Evolutionary conservation across 1,140 invertebrate genomes (phyloP), one percentile per base, ranked within the genome.

Genomic region (Drosophila arawakana): DNA sequence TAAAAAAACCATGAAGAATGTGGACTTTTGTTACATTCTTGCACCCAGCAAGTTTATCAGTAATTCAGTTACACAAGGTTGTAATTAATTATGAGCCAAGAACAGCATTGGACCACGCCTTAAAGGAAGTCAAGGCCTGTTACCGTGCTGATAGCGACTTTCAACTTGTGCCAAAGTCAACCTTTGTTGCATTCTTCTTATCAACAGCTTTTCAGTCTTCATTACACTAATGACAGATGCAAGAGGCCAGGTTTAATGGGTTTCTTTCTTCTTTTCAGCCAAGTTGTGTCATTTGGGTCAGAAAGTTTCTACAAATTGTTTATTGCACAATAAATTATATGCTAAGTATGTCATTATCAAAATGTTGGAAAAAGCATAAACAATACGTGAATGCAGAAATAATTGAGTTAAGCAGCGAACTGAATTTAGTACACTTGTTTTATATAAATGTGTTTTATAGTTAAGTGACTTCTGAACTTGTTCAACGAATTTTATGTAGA

Each of bases 21-120:
- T 10, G 9, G n/a, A 43, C 10, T 43, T 43, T n/a, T 43, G 41
- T 43, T 43, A 43, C n/a, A 11, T 43, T 13, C 3, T 13, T 43
- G n/a, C 41, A 43, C 41, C n/a, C 18, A 55, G 10, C 58, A 34
- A 41, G 9, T 60, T 73, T 68, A 21, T 25, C 49, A 52, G 43
- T 25, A 3, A 11, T 61, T 70, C 39, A 60, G 59, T 41, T 54
- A 61, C 35, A n/a, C 54, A 43, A 18, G 46, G 54, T 43, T 46
- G 46, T 71, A 71, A 84, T 85, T 84, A 85, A 81, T 81, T 78
- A 68, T 85, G 58, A 62, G 37, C 47, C 15, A n/a, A 54, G 13
- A 44, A 9, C 10, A 62, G 41, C 76, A 37, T 11, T 34, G 57
- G 37, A 54, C 10, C 41, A 43, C 11, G 7, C 13, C 10, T 30